phyloP scores from a whole-genome alignment of 1,140 invertebrate species.

The Pseudomyrmex flavicornis region DNA sequence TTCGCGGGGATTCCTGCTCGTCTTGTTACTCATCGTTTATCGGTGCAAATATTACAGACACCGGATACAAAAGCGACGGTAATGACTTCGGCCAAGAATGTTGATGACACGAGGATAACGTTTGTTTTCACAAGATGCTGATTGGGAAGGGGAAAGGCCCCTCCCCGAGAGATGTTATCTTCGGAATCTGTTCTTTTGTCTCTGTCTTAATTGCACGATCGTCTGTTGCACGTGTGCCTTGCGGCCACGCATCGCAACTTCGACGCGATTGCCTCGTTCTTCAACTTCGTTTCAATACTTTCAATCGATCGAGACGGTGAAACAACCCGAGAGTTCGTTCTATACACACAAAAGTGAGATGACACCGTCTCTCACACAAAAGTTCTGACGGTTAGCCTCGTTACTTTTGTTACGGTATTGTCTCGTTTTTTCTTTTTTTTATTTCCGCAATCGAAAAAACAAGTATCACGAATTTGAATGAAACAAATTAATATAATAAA shows the following conservation, averaged over 20 bases:
- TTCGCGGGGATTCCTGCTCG: slow-evolving; percentile 69
- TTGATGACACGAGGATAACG: slow-evolving; percentile 68
- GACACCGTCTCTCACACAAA: slow-evolving; percentile 33
- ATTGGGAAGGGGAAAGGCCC: neutral
- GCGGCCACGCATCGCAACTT: neutral
- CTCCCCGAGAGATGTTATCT: slow-evolving; percentile 43
- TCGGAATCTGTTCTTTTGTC: slow-evolving; percentile 42
- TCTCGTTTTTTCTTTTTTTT: slow-evolving; percentile 43
- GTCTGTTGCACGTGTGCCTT: slow-evolving; percentile 1
- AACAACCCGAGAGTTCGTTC: slow-evolving; percentile 16
- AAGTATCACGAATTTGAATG: no score
- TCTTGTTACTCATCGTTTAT: slow-evolving; percentile 74
- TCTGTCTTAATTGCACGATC: slow-evolving; percentile 56
- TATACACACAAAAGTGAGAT: slow-evolving; percentile 21
- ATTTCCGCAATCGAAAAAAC: neutral
- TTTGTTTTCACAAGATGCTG: slow-evolving; percentile 42
- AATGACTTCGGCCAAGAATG: slow-evolving; percentile 65
- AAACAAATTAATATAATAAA: no score
- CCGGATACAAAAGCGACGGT: slow-evolving; percentile 68
- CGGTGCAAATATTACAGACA: slow-evolving; percentile 67
- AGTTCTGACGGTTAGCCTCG: slow-evolving; percentile 13
- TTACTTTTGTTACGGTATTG: slow-evolving; percentile 57
- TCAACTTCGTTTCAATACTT: no score
- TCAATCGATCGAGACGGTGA: neutral
- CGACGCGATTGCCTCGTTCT: neutral